Evolutionary conservation across 2,888 invertebrate genomes (phyloP), one percentile per base, ranked within the genome.

Genomic region (Agapostemon virescens): DNA sequence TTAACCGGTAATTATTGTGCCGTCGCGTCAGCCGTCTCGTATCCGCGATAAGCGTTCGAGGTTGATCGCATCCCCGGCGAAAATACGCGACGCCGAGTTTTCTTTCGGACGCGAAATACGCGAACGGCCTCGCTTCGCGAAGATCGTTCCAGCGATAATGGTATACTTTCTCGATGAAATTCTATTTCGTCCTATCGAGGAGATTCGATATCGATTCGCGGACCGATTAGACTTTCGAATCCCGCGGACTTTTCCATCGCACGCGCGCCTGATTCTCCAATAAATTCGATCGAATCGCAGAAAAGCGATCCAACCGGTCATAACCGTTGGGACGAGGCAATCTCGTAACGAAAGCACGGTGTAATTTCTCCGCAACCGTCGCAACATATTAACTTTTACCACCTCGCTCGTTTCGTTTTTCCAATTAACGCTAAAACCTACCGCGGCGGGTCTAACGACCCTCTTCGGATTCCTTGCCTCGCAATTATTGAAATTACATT

Each of bases 1-100:
- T 85, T 82, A 79, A 81, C 71, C 77, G 40, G 67, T 76, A 84
- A 85, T 81, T 74, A 68, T 81, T 71, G 38, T 69, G 52, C 45
- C 17, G 1, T 30, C 13, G 55, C 61, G 30, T 30, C 23, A 55
- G 20, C n/a, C 45, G 52, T 20, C 69, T 17, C 20, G n/a, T 23
- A 61, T 64, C 36, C 26, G 66, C 76, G 63, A 45, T 55, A 80
- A 40, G 30, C 52, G 40, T 71, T 67, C 68, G 33, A 40, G 74
- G 45, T 58, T 76, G 70, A 71, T 74, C 80, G 80, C 67, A 30
- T 55, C 64, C 11, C 45, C 72, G 36, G 15, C 45, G 52, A 69
- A 55, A 63, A 52, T 52, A 5, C 17, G n/a, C 3, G 30, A 7
- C 20, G 13, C n/a, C 17, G 15, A 30, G 26, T 58, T 40, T 69